These are phyloP conservation scores for Anoplopoma fimbria DNA, from an alignment of 2,113 vertebrate genomes.

Conservation along the genomic window DNA sequence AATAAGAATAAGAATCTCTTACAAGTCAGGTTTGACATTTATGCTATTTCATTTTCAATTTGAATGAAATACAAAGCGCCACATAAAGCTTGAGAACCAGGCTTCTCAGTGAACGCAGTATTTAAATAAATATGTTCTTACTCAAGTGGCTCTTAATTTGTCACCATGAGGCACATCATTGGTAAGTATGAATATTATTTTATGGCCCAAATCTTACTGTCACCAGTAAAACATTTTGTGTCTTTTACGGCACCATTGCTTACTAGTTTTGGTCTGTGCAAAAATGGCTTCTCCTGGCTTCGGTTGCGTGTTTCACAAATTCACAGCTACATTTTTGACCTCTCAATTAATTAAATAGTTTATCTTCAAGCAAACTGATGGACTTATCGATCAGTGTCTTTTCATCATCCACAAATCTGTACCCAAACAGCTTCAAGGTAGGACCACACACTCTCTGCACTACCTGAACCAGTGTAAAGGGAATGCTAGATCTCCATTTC, in stretches of 20 bases:
- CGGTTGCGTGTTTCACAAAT: conserved; percentile 10
- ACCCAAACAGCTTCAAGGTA: conserved; percentile 93
- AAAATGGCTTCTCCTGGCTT: conserved; percentile 36
- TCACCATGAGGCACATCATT: conserved; percentile 64
- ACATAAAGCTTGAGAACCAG: conserved; percentile 36
- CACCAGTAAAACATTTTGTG: conserved; percentile 7
- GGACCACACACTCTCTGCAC: conserved; percentile 92
- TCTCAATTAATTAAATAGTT: conserved; percentile 62
- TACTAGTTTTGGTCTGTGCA: conserved; percentile 51
- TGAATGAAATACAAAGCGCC: conserved; percentile 33
- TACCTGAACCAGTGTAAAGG: conserved; percentile 93
- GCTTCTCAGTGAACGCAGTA: conserved; percentile 26
- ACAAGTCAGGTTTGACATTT: conserved; percentile 17
- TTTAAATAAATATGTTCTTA: conserved; percentile 57
- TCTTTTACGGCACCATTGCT: conserved; percentile 26
- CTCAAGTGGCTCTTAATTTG: conserved; percentile 43
- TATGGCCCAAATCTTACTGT: conserved; percentile 13
- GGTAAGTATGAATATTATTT: conserved; percentile 28
- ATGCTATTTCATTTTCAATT: conserved; percentile 42
- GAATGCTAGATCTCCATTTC: conserved; percentile 95
- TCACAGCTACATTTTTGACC: conserved; percentile 16
- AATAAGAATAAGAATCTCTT: conserved; percentile 24
- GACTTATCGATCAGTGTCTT: conserved; percentile 89
- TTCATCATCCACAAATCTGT: conserved; percentile 87
- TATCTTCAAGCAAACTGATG: conserved; percentile 93